Conservation (phyloP, 2,797 vertebrate genomes). For the Allobates femoralis region DNA sequence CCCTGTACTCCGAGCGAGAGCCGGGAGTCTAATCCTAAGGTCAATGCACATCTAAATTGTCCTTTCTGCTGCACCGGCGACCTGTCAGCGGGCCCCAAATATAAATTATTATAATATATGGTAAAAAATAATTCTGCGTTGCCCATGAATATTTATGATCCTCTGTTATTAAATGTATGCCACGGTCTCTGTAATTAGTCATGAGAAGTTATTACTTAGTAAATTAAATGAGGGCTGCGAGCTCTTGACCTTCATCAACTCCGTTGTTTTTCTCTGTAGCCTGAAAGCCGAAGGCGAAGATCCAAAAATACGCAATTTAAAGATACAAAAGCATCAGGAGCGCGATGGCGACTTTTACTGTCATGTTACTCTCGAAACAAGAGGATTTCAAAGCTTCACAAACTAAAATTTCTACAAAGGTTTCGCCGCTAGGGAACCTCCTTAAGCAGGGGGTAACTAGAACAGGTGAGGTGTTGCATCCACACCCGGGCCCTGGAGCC, state of each 20-base stretch:
- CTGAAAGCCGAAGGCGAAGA: slow-evolving; percentile 18
- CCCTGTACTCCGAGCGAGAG: background rate
- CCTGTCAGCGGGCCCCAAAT: slow-evolving; percentile 46
- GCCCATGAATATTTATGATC: slow-evolving; percentile 57
- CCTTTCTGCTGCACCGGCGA: slow-evolving; percentile 10
- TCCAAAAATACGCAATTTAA: slow-evolving; percentile 35
- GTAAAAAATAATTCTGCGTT: slow-evolving; percentile 42
- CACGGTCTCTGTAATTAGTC: slow-evolving; percentile 53
- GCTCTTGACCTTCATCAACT: slow-evolving; percentile 55
- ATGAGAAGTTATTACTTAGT: slow-evolving; percentile 60
- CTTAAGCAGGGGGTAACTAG: no score
- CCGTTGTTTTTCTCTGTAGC: slow-evolving; percentile 25
- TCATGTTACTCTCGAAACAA: background rate
- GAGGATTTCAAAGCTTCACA: background rate
- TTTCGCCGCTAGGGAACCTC: no score
- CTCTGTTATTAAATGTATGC: slow-evolving; percentile 51
- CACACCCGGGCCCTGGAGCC: no score
- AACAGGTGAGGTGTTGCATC: no score
- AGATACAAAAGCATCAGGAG: background rate
- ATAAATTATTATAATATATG: slow-evolving; percentile 60
- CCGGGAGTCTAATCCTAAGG: slow-evolving; percentile 28
- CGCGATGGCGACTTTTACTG: background rate
- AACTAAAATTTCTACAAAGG: background rate
- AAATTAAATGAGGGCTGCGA: slow-evolving; percentile 51
- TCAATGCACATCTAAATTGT: slow-evolving; percentile 31